Percentiles rank a stretch among this genome's conserved stretches.
Conservation (phyloP, 2,888 invertebrate genomes). For the Seira ritae region DNA sequence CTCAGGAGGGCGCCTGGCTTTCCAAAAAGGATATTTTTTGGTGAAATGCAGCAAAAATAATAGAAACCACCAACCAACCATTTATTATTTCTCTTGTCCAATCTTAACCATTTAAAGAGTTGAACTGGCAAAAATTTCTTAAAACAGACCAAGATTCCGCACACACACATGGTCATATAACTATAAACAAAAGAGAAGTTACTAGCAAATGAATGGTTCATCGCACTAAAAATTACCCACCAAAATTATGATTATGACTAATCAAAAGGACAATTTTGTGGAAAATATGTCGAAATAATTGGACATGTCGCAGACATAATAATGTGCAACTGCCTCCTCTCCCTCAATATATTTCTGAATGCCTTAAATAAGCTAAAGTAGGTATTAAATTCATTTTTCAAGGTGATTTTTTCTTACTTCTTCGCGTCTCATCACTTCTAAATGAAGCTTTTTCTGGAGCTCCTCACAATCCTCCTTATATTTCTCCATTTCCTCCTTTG, state of each 20-base stretch:
- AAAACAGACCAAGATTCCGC: too few species aligned
- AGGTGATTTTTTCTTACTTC: slow-evolving; percentile 85
- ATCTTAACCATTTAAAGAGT: slow-evolving; percentile 46
- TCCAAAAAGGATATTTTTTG: slow-evolving; percentile 22
- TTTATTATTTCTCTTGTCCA: slow-evolving; percentile 37
- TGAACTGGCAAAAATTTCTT: neutral
- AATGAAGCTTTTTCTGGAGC: slow-evolving; percentile 94
- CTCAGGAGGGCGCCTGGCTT: slow-evolving; percentile 53
- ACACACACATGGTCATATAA: too few species aligned
- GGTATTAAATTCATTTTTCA: slow-evolving; percentile 2
- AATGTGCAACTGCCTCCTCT: neutral
- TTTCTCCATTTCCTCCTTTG: slow-evolving; percentile 99
- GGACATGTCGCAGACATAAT: neutral
- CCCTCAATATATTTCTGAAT: slow-evolving; percentile 3
- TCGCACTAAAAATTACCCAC: slow-evolving; percentile 9
- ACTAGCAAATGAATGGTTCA: slow-evolving; percentile 19
- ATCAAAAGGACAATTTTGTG: slow-evolving; percentile 5
- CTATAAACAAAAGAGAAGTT: too few species aligned
- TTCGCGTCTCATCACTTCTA: slow-evolving; percentile 97
- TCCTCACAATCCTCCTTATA: slow-evolving; percentile 98
- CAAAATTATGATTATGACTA: slow-evolving; percentile 5
- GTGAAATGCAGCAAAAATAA: too few species aligned
- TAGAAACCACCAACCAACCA: neutral
- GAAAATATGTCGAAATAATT: neutral
- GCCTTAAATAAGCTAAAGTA: slow-evolving; percentile 2